Base-by-base conservation (phyloP, 2,888 invertebrate genomes). In the Clanis bilineata region DNA sequence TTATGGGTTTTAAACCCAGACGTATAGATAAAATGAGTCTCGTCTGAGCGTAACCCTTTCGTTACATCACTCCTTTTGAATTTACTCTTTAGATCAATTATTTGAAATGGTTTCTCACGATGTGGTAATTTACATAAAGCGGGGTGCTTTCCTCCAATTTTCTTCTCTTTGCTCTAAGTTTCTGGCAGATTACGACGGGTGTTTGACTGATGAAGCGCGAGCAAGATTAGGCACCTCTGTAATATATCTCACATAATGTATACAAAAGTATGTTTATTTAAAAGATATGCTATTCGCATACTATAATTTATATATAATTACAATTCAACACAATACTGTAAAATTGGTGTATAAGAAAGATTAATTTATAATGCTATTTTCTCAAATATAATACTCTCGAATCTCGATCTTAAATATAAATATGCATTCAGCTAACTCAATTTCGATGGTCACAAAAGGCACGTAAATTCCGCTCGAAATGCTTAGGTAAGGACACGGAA, bases 151-250 rank as follows among this genome's bases (percentile, higher is more conserved):
- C 28, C 18, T 51, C 18, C 18, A 32, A 51, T 51, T 28, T 18
- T 47, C 25, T 5, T 51, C 45, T 45, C 45, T 25, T 21, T 10
- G 51, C 51, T 18, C 18, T 32, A 51, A 18, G 51, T 28, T 51
- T 51, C 18, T 32, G 51, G 9, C 28, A 51, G 9, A 51, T 51
- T 28, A 32, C 10, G 28, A 32, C 51, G 51, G 32, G 10, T 51
- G 51, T 51, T 10, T 51, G 51, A 51, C 32, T 51, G 51, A 51
- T 51, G 51, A 51, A 51, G 18, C 51, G 51, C 51, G 51, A 18
- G 32, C 51, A 32, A 51, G 32, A 51, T 51, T 51, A 51, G 51
- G 51, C 51, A 51, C 51, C 18, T 51, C 32, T 51, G 51, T 32
- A n/a, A n/a, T n/a, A n/a, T n/a, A n/a, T n/a, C n/a, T n/a, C n/a